Conservation (phyloP, 2,888 invertebrate genomes). For the Lasioglossum zephyrum region DNA sequence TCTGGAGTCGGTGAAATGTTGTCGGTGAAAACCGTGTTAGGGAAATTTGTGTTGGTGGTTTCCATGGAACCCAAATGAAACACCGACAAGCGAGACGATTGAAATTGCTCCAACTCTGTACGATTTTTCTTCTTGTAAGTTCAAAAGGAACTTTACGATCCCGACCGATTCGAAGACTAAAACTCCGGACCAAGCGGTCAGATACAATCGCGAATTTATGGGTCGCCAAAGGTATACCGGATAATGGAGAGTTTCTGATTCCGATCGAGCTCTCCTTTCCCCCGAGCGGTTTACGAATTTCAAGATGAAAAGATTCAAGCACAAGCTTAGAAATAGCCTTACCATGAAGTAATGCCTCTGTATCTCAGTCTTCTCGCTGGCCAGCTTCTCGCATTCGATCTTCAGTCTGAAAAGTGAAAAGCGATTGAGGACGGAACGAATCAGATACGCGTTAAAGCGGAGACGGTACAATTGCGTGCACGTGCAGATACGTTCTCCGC, state of each 20-base stretch:
- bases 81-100: too few species aligned
- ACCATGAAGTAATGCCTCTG: conserved; percentile 99
- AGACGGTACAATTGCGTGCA: conserved; percentile 26
- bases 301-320: conserved; percentile 54
- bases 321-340: conserved; percentile 84
- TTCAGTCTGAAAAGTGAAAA: conserved; percentile 90
- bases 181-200: neutral
- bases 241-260: conserved; percentile 4
- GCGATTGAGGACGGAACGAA: conserved; percentile 52
- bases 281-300: conserved; percentile 18
- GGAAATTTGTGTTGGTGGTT: too few species aligned
- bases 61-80: too few species aligned
- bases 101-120: too few species aligned
- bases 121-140: neutral
- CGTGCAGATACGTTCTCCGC: neutral
- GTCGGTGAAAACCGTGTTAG: too few species aligned
- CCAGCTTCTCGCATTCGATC: conserved; percentile 98
- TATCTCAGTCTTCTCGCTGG: conserved; percentile 99
- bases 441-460: conserved; percentile 42
- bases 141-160: neutral
- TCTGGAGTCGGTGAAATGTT: too few species aligned
- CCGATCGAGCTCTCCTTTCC: conserved; percentile 14
- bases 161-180: neutral
- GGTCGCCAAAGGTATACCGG: neutral
- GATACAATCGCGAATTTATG: conserved; percentile 13